Percentiles rank a stretch among this genome's conserved stretches.
Evolutionary conservation across 2,797 vertebrate genomes (phyloP).

Genomic region (Rhinichthys osculus): DNA sequence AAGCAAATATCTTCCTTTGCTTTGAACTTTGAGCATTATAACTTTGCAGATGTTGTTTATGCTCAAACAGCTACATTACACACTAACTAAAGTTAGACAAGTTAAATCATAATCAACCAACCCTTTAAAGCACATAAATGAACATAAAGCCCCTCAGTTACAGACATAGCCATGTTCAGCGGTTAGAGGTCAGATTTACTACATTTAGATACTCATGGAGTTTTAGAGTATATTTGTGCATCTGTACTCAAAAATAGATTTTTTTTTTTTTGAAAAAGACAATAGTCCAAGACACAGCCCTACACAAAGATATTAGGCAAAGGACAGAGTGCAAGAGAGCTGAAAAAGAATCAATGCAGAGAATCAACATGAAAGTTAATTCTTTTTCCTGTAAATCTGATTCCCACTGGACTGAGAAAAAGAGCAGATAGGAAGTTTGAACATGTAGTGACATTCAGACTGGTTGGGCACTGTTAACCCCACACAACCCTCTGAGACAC

Average conservation of each 20-base stretch:
- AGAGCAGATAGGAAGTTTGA: neutral
- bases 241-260: neutral
- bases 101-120: too few relatives aligned
- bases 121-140: neutral
- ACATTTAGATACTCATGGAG: neutral
- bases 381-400: neutral
- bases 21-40: too few relatives aligned
- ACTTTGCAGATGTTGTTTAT: too few relatives aligned
- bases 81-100: too few relatives aligned
- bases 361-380: neutral
- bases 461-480: constrained; percentile 12
- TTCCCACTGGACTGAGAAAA: neutral
- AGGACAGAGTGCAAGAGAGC: neutral
- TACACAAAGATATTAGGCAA: neutral
- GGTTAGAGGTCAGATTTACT: neutral
- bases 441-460: constrained; percentile 11
- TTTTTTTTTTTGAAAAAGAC: neutral
- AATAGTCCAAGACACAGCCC: neutral
- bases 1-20: too few relatives aligned
- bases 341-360: neutral
- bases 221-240: neutral
- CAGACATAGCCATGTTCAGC: neutral
- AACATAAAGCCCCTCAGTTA: neutral
- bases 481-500: constrained; percentile 53
- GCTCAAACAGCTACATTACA: too few relatives aligned